phyloP scores from a whole-genome alignment of 2,888 invertebrate species.

The Macaria notata region DNA sequence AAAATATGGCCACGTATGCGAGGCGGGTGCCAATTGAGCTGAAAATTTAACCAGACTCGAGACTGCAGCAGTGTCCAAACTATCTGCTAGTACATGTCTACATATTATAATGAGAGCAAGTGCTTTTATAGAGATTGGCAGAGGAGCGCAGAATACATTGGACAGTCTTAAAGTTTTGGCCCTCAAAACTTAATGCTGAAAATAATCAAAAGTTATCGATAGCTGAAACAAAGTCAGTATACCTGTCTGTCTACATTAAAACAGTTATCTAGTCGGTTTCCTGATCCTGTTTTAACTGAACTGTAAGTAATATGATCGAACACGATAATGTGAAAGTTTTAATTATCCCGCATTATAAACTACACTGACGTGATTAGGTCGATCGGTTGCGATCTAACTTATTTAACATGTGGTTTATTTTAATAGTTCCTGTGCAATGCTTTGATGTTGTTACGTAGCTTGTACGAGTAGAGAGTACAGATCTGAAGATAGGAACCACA shows the following conservation, averaged over 20 bases:
- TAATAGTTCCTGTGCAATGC: conserved; percentile 47
- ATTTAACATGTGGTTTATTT: conserved; percentile 59
- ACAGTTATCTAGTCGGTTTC: not conserved
- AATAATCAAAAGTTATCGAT: no score
- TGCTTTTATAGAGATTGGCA: no score
- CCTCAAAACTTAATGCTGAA: no score
- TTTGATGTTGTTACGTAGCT: conserved; percentile 29
- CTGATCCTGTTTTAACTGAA: no score
- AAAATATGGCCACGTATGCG: conserved; percentile 20
- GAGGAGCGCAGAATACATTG: no score
- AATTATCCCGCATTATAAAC: conserved; percentile 63
- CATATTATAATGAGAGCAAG: no score
- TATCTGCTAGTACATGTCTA: not conserved
- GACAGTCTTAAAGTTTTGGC: no score
- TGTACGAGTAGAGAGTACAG: conserved; percentile 11
- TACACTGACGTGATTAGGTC: conserved; percentile 62
- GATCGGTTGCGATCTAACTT: conserved; percentile 62
- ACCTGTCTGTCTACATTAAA: not conserved
- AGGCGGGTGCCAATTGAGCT: conserved; percentile 13
- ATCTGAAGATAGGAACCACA: conserved; percentile 23
- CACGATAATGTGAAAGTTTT: conserved; percentile 35
- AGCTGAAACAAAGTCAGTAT: no score
- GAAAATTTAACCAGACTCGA: conserved; percentile 30
- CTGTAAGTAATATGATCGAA: no score
- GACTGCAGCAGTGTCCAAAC: conserved; percentile 20